Evolutionary conservation across 2,888 invertebrate species (phyloP).

Genomic region (Oscheius myriophilus): DNA sequence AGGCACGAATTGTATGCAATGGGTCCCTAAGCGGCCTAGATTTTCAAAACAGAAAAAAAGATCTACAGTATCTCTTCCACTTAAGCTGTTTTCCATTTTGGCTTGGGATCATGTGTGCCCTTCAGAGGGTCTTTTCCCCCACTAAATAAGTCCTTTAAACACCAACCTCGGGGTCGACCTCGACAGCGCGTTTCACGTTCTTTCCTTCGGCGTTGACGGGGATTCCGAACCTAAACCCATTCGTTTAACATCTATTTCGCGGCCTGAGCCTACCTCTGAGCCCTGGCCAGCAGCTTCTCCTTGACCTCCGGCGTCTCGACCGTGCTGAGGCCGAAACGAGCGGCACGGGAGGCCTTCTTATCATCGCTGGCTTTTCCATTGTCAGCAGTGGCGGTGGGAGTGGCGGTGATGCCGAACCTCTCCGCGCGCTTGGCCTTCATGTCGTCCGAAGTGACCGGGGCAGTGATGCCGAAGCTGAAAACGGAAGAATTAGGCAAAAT

Average conservation of each 20-base stretch:
- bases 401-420: slow-evolving; percentile 30
- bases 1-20: too few relatives aligned
- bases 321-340: slow-evolving; percentile 19
- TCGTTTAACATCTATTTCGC: too few relatives aligned
- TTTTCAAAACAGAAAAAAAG: too few relatives aligned
- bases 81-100: too few relatives aligned
- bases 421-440: slow-evolving; percentile 36
- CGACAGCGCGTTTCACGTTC: not conserved
- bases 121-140: too few relatives aligned
- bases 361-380: not conserved
- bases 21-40: too few relatives aligned
- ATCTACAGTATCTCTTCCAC: too few relatives aligned
- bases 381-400: not conserved
- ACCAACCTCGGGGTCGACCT: slow-evolving; percentile 7
- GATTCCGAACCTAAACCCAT: slow-evolving; percentile 13
- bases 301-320: slow-evolving; percentile 4
- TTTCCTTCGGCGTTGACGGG: slow-evolving; percentile 23
- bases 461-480: slow-evolving; percentile 31
- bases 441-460: slow-evolving; percentile 21
- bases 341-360: slow-evolving; percentile 21
- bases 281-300: slow-evolving; percentile 27
- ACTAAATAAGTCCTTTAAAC: not conserved
- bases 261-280: slow-evolving; percentile 15
- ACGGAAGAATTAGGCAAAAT: too few relatives aligned
- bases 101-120: too few relatives aligned